These are phyloP conservation scores for Cephalopachus bancanus DNA, from an alignment of 2,797 vertebrate genomes.

Conservation along the genomic window DNA sequence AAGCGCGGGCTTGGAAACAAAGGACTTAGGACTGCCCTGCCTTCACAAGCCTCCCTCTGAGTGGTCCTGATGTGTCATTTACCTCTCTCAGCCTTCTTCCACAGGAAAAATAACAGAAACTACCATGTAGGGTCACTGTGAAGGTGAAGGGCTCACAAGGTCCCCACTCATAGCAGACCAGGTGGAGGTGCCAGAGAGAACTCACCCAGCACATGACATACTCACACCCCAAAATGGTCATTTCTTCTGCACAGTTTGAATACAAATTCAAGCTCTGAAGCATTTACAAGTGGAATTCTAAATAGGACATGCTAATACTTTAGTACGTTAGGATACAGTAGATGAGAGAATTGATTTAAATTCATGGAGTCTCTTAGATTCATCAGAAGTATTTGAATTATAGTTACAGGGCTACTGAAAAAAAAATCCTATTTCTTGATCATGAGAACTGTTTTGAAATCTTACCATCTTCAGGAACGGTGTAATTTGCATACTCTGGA, in stretches of 20 bases:
- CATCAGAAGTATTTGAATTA: neutral
- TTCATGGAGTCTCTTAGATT: neutral
- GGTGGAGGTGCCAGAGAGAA: neutral
- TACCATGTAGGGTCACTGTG: too few species aligned
- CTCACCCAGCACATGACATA: neutral
- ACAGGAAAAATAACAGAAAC: neutral
- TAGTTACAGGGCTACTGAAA: neutral
- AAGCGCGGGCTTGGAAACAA: accelerated
- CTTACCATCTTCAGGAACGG: slow-evolving; percentile 98
- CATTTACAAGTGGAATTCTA: neutral
- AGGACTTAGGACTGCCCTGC: neutral
- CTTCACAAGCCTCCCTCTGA: neutral
- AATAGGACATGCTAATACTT: neutral
- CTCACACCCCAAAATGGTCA: neutral
- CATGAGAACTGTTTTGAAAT: neutral
- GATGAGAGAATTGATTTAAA: neutral
- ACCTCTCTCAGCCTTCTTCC: neutral
- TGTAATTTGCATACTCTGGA: slow-evolving; percentile 97
- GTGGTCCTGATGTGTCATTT: neutral
- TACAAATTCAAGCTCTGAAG: neutral
- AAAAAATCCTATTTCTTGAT: neutral
- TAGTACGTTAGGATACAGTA: neutral
- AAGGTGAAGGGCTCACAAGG: neutral
- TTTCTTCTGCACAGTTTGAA: neutral
- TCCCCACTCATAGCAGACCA: neutral